phyloP scores from a whole-genome alignment of 2,113 vertebrate genomes.

The Upupa epops region DNA sequence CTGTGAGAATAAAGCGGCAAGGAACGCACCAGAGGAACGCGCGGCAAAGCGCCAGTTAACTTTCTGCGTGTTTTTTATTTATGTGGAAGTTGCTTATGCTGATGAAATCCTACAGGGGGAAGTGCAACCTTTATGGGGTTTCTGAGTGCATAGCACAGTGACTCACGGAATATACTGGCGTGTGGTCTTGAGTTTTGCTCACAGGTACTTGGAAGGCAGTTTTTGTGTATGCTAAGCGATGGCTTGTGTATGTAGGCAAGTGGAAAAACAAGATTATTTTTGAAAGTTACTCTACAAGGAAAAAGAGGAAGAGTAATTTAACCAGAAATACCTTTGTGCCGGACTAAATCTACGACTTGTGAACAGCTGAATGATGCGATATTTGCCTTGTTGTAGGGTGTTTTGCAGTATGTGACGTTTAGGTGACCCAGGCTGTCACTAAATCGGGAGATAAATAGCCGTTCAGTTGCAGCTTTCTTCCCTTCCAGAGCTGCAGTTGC shows the following conservation, averaged over 20 bases:
- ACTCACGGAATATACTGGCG: rapidly evolving
- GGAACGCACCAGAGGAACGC: neutral
- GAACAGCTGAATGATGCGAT: neutral
- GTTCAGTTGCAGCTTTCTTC: neutral
- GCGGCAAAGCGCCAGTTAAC: neutral
- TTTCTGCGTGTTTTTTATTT: neutral
- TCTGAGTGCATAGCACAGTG: rapidly evolving
- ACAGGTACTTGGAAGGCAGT: neutral
- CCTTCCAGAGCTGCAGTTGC: neutral
- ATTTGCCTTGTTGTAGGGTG: neutral
- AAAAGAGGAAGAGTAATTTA: neutral
- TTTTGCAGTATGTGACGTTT: rapidly evolving
- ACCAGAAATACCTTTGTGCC: neutral
- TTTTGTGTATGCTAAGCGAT: neutral
- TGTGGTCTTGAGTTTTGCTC: neutral
- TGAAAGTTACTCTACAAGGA: neutral
- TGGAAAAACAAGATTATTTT: neutral
- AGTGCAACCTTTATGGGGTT: neutral
- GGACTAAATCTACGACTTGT: neutral
- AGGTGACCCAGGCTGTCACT: neutral
- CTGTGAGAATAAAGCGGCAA: neutral
- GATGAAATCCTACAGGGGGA: neutral
- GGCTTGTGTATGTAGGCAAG: neutral
- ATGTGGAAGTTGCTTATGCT: neutral
- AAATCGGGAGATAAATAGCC: neutral